Base-by-base conservation (phyloP, 2,888 invertebrate species). In the Axea sp. region DNA sequence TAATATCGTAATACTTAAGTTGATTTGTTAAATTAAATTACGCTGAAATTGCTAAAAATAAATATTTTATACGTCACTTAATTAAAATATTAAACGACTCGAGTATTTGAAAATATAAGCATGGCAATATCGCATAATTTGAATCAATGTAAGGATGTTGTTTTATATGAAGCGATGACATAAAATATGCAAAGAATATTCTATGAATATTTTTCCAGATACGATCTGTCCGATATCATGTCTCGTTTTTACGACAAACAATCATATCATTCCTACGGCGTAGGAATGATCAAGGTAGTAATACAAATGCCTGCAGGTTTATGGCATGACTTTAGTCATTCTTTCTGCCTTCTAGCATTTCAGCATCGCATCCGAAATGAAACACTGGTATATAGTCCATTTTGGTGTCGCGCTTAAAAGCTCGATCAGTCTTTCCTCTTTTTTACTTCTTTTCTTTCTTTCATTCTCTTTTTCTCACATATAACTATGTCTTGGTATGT, bases 401-500 rank as follows among this genome's bases (percentile, higher is more conserved):
- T 41, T 31, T 28, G 41, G 22, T 24, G 30, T n/a, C 45, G 28
- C 19, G 26, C 14, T 22, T 31, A 39, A 64, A 51, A 53, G 31
- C 12, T 12, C 22, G 15, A 8, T 45, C 26, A 14, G n/a, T 45
- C 33, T 22, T 31, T n/a, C 14, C 6, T 39, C 9, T 15, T 12
- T 39, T 14, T 15, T 12, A 1, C 17, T 11, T 14, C n/a, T 8
- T 24, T 6, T 26, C 5, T 22, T 22, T 8, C 22, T 17, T 8
- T 37, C 19, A 3, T 1, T 43, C 14, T 15, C 15, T 51, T n/a
- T 37, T 15, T 43, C 7, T 17, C 19, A 35, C 53, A 49, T 53
- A 49, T 55, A 57, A 55, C 37, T 49, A 49, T 19, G 55, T 47
- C 37, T 67, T 55, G 26, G 24, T 43, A 30, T 17, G 62, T 62